Percentiles rank a stretch among this genome's conserved stretches.
Conservation (phyloP, 1,140 invertebrate genomes). For the Drosophila rhopaloa region DNA sequence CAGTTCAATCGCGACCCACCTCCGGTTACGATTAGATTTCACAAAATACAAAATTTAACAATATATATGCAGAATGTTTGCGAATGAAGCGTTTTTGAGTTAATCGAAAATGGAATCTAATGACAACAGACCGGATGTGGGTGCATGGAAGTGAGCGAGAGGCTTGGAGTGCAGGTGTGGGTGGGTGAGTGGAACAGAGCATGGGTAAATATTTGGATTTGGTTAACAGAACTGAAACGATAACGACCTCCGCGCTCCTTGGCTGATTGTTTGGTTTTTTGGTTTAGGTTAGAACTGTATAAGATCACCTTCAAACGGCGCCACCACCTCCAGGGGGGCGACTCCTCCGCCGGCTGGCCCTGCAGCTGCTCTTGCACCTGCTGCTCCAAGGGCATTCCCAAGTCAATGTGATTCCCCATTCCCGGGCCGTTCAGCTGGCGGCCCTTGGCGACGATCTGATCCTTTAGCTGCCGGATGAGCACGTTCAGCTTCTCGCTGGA, state of each 20-base stretch:
- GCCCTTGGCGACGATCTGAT: constrained; percentile 87
- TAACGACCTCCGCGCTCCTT: constrained; percentile 21
- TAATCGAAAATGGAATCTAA: not conserved
- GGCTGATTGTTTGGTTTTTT: constrained; percentile 1
- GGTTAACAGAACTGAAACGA: constrained; percentile 27
- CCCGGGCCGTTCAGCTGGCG: not conserved
- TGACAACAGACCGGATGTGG: not conserved
- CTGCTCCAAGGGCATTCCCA: constrained; percentile 46
- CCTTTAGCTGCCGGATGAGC: constrained; percentile 89
- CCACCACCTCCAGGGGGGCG: not conserved
- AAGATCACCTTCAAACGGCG: constrained; percentile 86
- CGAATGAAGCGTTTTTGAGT: not conserved
- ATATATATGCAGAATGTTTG: constrained; percentile 5
- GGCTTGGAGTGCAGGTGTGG: constrained; percentile 6
- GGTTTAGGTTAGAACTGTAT: constrained; percentile 79
- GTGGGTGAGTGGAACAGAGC: not conserved
- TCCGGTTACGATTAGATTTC: constrained; percentile 3
- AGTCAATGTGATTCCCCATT: constrained; percentile 79
- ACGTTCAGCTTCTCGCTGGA: constrained; percentile 93
- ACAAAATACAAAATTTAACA: constrained; percentile 1
- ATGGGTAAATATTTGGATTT: constrained; percentile 5
- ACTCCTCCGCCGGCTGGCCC: constrained; percentile 9
- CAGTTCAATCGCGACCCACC: not conserved
- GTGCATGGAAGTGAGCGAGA: constrained; percentile 29
- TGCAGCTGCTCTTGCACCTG: constrained; percentile 7